Evolutionary conservation across 2,888 invertebrate species (phyloP), one percentile per base, ranked within the genome.

Genomic region (Eugnorisma glareosa): DNA sequence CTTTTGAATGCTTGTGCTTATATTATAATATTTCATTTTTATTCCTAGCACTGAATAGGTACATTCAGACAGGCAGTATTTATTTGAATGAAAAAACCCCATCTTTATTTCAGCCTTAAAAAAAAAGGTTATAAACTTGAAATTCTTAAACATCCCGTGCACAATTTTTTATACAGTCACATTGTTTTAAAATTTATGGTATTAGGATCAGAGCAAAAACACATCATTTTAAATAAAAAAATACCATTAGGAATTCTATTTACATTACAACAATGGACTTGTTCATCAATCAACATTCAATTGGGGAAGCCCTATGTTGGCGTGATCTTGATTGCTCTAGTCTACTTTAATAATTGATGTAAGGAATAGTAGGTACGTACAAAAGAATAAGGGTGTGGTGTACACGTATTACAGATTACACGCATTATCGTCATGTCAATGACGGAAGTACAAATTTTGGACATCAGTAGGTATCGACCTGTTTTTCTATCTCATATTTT

Each of bases 271-370:
- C 57, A 69, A 40, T 80, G 35, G 28, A 40, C 37, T 67, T 74
- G 69, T 82, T 40, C 45, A 71, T 75, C 71, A 77, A 77, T 85
- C 74, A 70, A 67, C 51, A 70, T 75, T 77, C 61, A 76, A 87
- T 85, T 78, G 73, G 63, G 43, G 85, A 85, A 85, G 76, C 76
- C 78, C 67, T 85, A 87, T 74, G 51, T 57, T 63, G 54, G 37
- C 48, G 18, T 63, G 40, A 72, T 78, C 67, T 74, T 59, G 70
- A 70, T 77, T 79, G 73, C 35, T 48, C 28, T n/a, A n/a, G n/a
- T n/a, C n/a, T 77, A 51, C 10, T 77, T 43, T 43, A 73, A 66
- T 43, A 73, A 61, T 11, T 54, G 66, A 73, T 66, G 69, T 59
- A 45, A 83, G 37, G 57, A 69, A 69, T 63, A 74, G 28, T 71